Evolutionary conservation across 2,888 invertebrate species (phyloP), one percentile per base, ranked within the genome.

Genomic region (Nyleta sp.): DNA sequence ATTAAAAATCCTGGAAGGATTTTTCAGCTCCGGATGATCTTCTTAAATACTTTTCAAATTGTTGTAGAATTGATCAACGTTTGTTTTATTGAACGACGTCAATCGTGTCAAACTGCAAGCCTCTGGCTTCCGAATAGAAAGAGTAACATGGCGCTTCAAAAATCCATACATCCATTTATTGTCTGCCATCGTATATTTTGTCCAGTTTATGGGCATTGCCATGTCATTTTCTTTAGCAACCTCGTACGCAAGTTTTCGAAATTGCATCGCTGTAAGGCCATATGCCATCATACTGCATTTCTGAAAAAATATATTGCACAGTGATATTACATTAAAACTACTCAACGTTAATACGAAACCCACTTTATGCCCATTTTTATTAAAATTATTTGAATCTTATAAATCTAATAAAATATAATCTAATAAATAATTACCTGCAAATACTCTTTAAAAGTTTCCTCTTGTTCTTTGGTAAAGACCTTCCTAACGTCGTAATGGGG

Each of bases 11-110:
- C 33, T 53, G 13, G 18, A 20, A 10, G 53, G 31, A 53, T 65
- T 38, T 13, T 31, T 13, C 15, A 64, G 35, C n/a, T n/a, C 2
- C 2, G 62, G 50, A 2, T 50, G 17, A 11, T 38, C n/a, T 46
- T 48, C 48, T 24, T 24, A 24, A 24, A 24, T 5, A 24, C 3
- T 24, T 24, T 24, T 11, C 8, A 65, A 42, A 65, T 65, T 65
- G 1, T 50, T 18, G 13, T 24, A 65, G 22, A 65, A 65, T 15
- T 38, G 7, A 2, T 17, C 17, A 3, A 52, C 52, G 22, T 65
- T 52, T n/a, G 31, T 17, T 13, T 24, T 28, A 65, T 65, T 65
- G 42, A 65, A 65, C 20, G 50, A 64, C 2, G 64, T 64, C 28
- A 65, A 28, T 2, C 64, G 38, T 3, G 64, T 17, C 28, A 65